Percentiles rank a stretch among this genome's conserved stretches.
phyloP scores from a whole-genome alignment of 2,113 vertebrate genomes.

The Xiphophorus hellerii region DNA sequence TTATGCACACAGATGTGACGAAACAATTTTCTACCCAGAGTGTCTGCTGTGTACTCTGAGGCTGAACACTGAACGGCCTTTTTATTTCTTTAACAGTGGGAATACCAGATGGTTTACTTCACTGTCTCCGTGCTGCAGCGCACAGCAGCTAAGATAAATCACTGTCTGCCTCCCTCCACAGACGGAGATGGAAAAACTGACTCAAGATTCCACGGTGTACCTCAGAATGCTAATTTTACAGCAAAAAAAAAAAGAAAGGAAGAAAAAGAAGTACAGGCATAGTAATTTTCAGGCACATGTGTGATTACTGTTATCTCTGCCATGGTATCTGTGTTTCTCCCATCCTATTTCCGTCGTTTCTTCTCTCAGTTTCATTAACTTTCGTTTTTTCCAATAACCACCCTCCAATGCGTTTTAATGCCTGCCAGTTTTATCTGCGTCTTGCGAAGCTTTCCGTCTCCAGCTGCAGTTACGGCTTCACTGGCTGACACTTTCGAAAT shows the following conservation, averaged over 20 bases:
- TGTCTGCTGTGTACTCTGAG: conserved; percentile 36
- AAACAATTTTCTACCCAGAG: conserved; percentile 44
- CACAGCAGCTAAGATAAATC: conserved; percentile 69
- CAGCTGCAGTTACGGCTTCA: conserved; percentile 33
- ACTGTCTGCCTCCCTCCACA: conserved; percentile 58
- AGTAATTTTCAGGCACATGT: conserved; percentile 19
- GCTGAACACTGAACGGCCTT: conserved; percentile 31
- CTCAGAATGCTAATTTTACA: conserved; percentile 60
- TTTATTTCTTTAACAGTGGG: conserved; percentile 71
- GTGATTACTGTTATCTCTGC: conserved; percentile 18
- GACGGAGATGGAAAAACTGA: conserved; percentile 78
- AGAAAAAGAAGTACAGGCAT: conserved; percentile 25
- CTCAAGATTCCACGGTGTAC: conserved; percentile 61
- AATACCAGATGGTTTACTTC: conserved; percentile 78
- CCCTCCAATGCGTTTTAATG: conserved; percentile 17
- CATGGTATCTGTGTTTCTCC: conserved; percentile 3
- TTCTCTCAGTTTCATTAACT: conserved; percentile 11
- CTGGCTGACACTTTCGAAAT: conserved; percentile 36
- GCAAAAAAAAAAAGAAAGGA: conserved; percentile 5
- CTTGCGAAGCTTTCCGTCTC: conserved; percentile 17
- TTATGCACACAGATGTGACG: conserved; percentile 15
- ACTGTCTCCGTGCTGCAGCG: conserved; percentile 68
- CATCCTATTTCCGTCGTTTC: not conserved
- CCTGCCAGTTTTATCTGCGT: conserved; percentile 17
- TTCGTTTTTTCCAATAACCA: conserved; percentile 11